These are phyloP conservation scores for Boulengeromyrus knoepffleri DNA, from an alignment of 2,113 vertebrate genomes.

Conservation along the genomic window DNA sequence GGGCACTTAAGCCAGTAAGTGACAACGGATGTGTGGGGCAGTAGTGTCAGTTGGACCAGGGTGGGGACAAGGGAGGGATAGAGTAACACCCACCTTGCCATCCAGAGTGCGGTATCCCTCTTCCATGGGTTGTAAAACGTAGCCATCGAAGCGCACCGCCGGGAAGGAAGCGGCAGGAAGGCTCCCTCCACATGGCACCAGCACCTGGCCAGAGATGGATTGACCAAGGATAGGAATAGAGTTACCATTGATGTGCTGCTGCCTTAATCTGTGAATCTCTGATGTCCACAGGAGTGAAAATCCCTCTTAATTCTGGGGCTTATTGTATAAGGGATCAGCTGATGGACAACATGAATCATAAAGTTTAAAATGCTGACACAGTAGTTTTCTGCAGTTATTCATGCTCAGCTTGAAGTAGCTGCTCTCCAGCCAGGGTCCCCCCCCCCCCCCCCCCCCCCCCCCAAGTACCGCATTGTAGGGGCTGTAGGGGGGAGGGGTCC, in stretches of 20 bases:
- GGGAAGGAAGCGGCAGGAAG: constrained; percentile 57
- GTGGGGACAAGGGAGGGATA: background rate
- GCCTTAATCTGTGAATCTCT: background rate
- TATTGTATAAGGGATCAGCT: background rate
- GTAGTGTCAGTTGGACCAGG: background rate
- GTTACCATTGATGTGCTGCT: background rate
- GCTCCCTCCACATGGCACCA: constrained; percentile 86
- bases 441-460: too few species aligned
- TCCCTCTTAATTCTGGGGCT: background rate
- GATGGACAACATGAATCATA: background rate
- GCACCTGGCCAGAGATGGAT: constrained; percentile 51
- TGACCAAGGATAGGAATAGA: background rate
- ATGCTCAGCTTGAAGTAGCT: background rate
- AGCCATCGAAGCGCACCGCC: constrained; percentile 77
- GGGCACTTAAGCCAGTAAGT: background rate
- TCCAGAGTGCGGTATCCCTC: constrained; percentile 74
- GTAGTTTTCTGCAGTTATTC: background rate
- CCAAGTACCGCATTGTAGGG: background rate
- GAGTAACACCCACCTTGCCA: constrained; percentile 70
- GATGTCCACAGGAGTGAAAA: background rate
- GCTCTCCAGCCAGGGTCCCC: background rate
- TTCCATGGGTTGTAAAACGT: constrained; percentile 71
- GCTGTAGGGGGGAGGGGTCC: background rate
- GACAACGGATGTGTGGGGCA: background rate
- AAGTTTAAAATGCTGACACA: background rate